Evolutionary conservation across 2,888 invertebrate genomes (phyloP).

Genomic region (Netelia fuscicornis): DNA sequence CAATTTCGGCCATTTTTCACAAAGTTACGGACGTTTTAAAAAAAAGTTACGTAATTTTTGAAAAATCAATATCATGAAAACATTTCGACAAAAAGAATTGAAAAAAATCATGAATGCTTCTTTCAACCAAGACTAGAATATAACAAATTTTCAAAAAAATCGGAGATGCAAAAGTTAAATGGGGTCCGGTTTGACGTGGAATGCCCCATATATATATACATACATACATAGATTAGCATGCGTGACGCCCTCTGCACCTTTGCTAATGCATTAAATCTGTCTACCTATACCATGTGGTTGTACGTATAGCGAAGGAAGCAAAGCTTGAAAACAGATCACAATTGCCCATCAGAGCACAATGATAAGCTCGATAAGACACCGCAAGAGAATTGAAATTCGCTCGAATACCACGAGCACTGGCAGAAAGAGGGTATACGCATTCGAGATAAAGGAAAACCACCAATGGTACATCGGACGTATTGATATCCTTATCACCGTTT

Average conservation of each 20-base stretch:
- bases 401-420: not conserved
- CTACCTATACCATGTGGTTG: constrained; percentile 18
- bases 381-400: constrained; percentile 44
- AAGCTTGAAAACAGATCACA: constrained; percentile 22
- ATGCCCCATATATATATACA: not conserved
- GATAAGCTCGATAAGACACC: constrained; percentile 59
- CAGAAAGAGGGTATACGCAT: constrained; percentile 15
- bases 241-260: constrained; percentile 6
- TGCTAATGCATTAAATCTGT: constrained; percentile 57
- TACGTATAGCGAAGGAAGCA: constrained; percentile 13
- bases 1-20: too few relatives aligned
- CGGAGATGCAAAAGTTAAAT: too few relatives aligned
- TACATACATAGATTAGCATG: not conserved
- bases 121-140: too few relatives aligned
- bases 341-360: constrained; percentile 26
- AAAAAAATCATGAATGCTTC: too few relatives aligned
- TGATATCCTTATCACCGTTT: constrained; percentile 50
- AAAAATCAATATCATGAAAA: too few relatives aligned
- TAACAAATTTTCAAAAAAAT: too few relatives aligned
- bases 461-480: constrained; percentile 30
- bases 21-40: too few relatives aligned
- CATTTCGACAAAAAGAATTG: too few relatives aligned
- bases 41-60: too few relatives aligned
- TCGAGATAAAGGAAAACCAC: constrained; percentile 54
- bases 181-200: too few relatives aligned